Evolutionary conservation across 2,888 invertebrate genomes (phyloP), one percentile per base, ranked within the genome.

Genomic region (Rhingia rostrata): DNA sequence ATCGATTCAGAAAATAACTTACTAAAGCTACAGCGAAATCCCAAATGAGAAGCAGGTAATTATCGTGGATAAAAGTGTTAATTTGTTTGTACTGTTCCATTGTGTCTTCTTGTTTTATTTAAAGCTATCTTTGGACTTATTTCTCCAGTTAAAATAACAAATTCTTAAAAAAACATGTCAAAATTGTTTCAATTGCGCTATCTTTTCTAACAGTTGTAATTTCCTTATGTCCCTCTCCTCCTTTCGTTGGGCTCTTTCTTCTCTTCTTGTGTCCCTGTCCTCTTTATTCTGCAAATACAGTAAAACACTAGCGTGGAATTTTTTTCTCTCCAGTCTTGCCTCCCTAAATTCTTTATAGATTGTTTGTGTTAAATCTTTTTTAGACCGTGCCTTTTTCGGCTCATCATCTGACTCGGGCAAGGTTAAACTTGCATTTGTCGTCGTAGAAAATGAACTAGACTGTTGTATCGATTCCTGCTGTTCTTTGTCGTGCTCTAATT

Each of bases 181-280:
- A 2, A 10, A 9, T 22, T 14, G 30, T 41, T 58, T 58, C 41
- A 41, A 32, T 58, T 6, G 30, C 6, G 12, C n/a, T 4, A 58
- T 30, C n/a, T 32, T n/a, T 6, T 58, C 41, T 4, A 58, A 30
- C 30, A 58, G 7, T 41, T 58, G 30, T 6, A 58, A n/a, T 41
- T 58, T 58, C 30, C 41, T 41, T 4, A 41, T 7, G 6, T 58
- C 58, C 32, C 39, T 58, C n/a, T 41, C 30, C 39, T 58, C 58
- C 6, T 41, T 58, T 4, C 58, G 41, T n/a, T 30, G 30, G 7
- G 58, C 41, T 41, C 58, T 22, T 56, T 39, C 56, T 14, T 56
- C 39, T 22, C 37, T 37, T 5, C 22, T 37, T 10, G 4, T 10
- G 12, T 37, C 39, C 10, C 56, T 5, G 10, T 41, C 58, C n/a